These are phyloP conservation scores for Cerastoderma edule DNA, from an alignment of 2,888 invertebrate genomes.

Conservation along the genomic window DNA sequence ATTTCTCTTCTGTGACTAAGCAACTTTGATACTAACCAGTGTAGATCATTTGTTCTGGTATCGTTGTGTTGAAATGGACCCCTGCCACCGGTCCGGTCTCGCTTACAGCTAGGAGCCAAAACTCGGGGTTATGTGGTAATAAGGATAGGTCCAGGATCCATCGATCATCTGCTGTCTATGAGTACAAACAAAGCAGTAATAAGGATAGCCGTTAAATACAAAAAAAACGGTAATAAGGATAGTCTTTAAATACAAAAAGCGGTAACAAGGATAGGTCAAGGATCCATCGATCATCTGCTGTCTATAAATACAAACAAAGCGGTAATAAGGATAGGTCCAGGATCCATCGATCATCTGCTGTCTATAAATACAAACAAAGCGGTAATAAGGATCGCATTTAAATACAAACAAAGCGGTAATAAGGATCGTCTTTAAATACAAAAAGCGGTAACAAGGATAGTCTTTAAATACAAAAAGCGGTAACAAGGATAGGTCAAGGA, in stretches of 20 bases:
- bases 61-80: slow-evolving; percentile 54
- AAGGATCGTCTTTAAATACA: too few relatives aligned
- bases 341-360: neutral
- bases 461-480: too few relatives aligned
- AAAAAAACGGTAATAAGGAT: too few relatives aligned
- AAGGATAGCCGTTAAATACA: too few relatives aligned
- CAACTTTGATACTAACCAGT: slow-evolving; percentile 25
- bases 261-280: too few relatives aligned
- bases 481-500: slow-evolving; percentile 6
- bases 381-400: too few relatives aligned
- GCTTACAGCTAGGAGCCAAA: slow-evolving; percentile 67
- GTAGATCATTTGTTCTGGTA: slow-evolving; percentile 29
- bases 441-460: too few relatives aligned
- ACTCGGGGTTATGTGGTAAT: slow-evolving; percentile 25
- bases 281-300: neutral
- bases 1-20: too few relatives aligned
- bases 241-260: too few relatives aligned
- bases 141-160: slow-evolving; percentile 4
- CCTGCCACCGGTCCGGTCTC: slow-evolving; percentile 61
- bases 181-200: too few relatives aligned
- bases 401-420: too few relatives aligned
- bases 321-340: slow-evolving; percentile 10
- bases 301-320: too few relatives aligned
- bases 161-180: slow-evolving; percentile 7
- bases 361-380: slow-evolving; percentile 8